Percentiles rank a stretch among this genome's conserved stretches.
These are phyloP conservation scores for Rhinichthys osculus DNA, from an alignment of 2,797 vertebrate species.

Conservation along the genomic window DNA sequence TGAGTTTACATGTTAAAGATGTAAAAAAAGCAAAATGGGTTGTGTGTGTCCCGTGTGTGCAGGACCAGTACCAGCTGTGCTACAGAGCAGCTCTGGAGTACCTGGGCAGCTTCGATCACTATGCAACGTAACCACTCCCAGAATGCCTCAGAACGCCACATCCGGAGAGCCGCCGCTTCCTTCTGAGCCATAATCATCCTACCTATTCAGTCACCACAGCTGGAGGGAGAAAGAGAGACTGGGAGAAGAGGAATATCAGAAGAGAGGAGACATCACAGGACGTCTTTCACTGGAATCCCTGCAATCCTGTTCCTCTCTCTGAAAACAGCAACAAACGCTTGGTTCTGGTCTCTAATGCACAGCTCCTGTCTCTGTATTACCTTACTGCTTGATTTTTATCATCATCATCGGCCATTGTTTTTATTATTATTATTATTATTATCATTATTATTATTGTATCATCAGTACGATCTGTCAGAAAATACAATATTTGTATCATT, in stretches of 20 bases:
- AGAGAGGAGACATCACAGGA: slow-evolving; percentile 61
- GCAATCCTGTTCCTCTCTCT: slow-evolving; percentile 30
- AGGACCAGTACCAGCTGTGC: slow-evolving; percentile 99
- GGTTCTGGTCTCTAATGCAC: slow-evolving; percentile 61
- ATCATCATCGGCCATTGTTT: slow-evolving; percentile 38
- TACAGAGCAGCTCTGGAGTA: slow-evolving; percentile 97
- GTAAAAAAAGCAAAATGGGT: neutral
- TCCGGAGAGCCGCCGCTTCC: slow-evolving; percentile 72
- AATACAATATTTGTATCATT: slow-evolving; percentile 69
- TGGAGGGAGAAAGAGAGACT: slow-evolving; percentile 69
- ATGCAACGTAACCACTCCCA: slow-evolving; percentile 93
- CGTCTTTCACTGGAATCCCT: slow-evolving; percentile 18
- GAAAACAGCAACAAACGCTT: slow-evolving; percentile 48
- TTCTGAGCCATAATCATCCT: slow-evolving; percentile 84
- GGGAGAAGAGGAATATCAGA: slow-evolving; percentile 60
- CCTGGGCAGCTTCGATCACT: slow-evolving; percentile 98
- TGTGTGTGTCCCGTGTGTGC: slow-evolving; percentile 44
- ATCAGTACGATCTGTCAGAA: slow-evolving; percentile 55
- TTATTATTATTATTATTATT: slow-evolving; percentile 66
- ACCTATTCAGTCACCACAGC: slow-evolving; percentile 76
- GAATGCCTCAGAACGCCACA: slow-evolving; percentile 55
- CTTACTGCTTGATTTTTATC: slow-evolving; percentile 48
- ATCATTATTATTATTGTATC: slow-evolving; percentile 54
- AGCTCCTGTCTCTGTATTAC: slow-evolving; percentile 58
- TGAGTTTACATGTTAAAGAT: neutral